These are phyloP conservation scores for Varroa destructor DNA, from an alignment of 1,140 invertebrate genomes.

Conservation along the genomic window DNA sequence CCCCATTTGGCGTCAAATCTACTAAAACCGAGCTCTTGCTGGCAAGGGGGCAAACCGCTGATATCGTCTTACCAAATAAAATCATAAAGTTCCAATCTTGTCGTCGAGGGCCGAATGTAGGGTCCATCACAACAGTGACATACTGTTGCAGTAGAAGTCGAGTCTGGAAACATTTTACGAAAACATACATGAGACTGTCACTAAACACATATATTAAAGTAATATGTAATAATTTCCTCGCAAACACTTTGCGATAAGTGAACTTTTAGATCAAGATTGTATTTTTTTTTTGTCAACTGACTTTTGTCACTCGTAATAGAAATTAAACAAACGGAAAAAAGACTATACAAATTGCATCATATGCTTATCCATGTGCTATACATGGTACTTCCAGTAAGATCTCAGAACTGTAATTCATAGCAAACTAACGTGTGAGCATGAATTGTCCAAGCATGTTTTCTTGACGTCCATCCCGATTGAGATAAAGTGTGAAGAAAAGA, in stretches of 20 bases:
- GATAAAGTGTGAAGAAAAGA: conserved; percentile 42
- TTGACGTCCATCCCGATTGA: conserved; percentile 40
- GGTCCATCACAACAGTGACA: conserved; percentile 25
- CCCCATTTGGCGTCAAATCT: conserved; percentile 52
- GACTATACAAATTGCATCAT: no score
- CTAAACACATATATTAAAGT: no score
- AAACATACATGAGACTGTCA: no score
- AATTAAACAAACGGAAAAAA: neutral
- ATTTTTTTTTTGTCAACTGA: neutral
- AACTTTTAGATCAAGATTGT: neutral
- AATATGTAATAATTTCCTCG: no score
- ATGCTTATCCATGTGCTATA: no score
- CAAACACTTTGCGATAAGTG: no score
- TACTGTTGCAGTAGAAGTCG: conserved; percentile 28
- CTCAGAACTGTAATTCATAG: no score
- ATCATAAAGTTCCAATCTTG: conserved; percentile 68
- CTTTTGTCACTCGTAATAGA: neutral
- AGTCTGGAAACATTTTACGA: neutral
- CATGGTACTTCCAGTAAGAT: no score
- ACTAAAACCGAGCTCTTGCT: conserved; percentile 62
- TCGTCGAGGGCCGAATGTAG: conserved; percentile 44
- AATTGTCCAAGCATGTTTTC: conserved; percentile 38
- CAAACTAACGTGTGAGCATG: conserved; percentile 38
- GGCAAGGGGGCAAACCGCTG: conserved; percentile 62
- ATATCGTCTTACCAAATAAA: conserved; percentile 68